Conservation (phyloP, 53 echinoderm and acorn worm species). For the Henricia sp. region DNA sequence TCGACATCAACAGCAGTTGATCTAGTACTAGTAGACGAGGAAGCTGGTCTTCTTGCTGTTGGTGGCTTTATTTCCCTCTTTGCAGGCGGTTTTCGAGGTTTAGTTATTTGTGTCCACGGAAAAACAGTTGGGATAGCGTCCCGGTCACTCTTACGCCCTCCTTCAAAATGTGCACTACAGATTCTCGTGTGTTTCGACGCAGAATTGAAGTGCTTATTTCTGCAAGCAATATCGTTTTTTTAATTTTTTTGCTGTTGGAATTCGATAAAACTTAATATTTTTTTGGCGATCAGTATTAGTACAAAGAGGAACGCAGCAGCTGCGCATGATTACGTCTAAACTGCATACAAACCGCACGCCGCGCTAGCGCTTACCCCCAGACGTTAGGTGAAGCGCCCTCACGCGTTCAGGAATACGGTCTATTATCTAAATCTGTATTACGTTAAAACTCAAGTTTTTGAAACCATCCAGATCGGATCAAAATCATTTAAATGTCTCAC, state of each 20-base stretch:
- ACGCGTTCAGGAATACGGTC: not conserved
- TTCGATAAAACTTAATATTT: not conserved
- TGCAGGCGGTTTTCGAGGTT: constrained; percentile 12
- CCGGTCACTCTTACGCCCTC: not conserved
- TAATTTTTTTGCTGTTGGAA: constrained; percentile 1
- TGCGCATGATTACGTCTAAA: not conserved
- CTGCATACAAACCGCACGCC: not conserved
- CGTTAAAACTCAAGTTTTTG: no score
- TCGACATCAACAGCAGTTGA: constrained; percentile 2
- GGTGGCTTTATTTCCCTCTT: not conserved
- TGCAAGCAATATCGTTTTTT: not conserved
- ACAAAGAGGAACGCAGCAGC: not conserved
- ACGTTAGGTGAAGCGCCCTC: not conserved
- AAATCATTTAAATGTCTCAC: no score
- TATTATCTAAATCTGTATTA: no score
- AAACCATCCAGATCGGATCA: no score
- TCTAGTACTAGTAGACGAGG: not conserved
- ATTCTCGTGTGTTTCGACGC: not conserved
- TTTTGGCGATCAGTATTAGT: not conserved
- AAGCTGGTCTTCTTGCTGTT: no score
- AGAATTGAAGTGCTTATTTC: not conserved
- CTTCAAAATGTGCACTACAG: constrained; percentile 6
- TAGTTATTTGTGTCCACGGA: not conserved
- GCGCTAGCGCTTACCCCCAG: not conserved
- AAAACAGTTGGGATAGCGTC: not conserved